Base-by-base conservation (phyloP, 2,797 vertebrate genomes). In the Karalla daura region DNA sequence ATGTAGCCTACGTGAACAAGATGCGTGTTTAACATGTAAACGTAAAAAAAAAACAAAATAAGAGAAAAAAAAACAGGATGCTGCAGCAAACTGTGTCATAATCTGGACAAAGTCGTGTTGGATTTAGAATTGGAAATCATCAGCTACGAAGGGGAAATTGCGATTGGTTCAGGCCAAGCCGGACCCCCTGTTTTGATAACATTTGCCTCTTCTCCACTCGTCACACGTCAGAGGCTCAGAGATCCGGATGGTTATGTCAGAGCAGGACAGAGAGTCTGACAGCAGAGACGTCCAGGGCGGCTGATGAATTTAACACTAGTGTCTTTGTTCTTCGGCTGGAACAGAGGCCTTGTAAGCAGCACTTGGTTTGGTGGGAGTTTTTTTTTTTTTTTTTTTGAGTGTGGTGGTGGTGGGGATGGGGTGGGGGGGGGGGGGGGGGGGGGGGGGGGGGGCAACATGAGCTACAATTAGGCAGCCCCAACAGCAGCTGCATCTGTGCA, bases 11-110 rank as follows among this genome's bases (percentile, higher is more conserved):
- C 76, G 75, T 51, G 35, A 43, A 76, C 51, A 51, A 32, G 28
- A 56, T 67, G 33, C 25, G 21, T 62, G 60, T 64, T 77, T 12
- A 74, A 78, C 61, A 51, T 55, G 52, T 53, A 35, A 63, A 65
- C 55, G 54, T 71, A 32, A 60, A 35, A 76, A 27, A n/a, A n/a
- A n/a, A n/a, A n/a, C n/a, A n/a, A n/a, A n/a, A n/a, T n/a, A n/a
- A n/a, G n/a, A n/a, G n/a, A n/a, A n/a, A n/a, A n/a, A n/a, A n/a
- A n/a, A n/a, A 61, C 44, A 74, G 39, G 47, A 40, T 30, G 56
- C 50, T 66, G 54, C 47, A 41, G 51, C 67, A 28, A 78, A 70
- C 47, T 52, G 41, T 20, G 46, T 76, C 65, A 54, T 5, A 25
- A 58, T 30, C 35, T 1, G 28, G 30, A 52, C 35, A 58, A 56